Evolutionary conservation across 2,888 invertebrate species (phyloP), one percentile per base, ranked within the genome.

Genomic region (Hirtodrosophila alboralis): DNA sequence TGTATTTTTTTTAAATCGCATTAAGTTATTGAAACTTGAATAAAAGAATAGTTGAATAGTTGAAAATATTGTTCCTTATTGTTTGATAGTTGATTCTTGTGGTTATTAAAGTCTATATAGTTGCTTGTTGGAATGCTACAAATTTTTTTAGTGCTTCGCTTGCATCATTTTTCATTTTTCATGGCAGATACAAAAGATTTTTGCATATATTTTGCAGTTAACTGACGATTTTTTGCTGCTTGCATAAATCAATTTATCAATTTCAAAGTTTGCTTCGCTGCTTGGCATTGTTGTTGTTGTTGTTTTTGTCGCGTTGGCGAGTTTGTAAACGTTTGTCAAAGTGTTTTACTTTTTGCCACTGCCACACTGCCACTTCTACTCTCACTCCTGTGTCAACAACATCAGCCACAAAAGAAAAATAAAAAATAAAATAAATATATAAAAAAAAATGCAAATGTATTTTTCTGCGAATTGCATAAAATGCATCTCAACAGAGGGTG

Each of bases 171-270:
- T 77, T 77, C 76, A 79, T 76, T 66, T 70, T 69, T 52, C 58
- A 49, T 58, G 58, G 48, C 40, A 52, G 34, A 27, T 26, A 59
- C 10, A 64, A 62, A 37, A 60, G 53, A 67, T 71, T 53, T 63
- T 51, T 70, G 49, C 67, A 64, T 77, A 54, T 66, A 63, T 66
- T 47, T 52, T 47, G 47, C 38, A 59, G 66, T 59, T 61, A 71
- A 64, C 48, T 64, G 67, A 63, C 49, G 43, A 40, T 62, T 58
- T 57, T 68, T 56, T 68, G 69, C 68, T 49, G 57, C 31, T 72
- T 68, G 69, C 78, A 76, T 84, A 83, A 83, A 78, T 83, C 83
- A 83, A 83, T 83, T 83, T 81, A 84, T 83, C 83, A 84, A 84
- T 83, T 83, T 84, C 83, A 81, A 78, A 78, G 63, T 72, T n/a